Percentiles rank a stretch among this genome's conserved stretches.
phyloP scores from a whole-genome alignment of 2,888 invertebrate species.

The Dendrolimus pini region DNA sequence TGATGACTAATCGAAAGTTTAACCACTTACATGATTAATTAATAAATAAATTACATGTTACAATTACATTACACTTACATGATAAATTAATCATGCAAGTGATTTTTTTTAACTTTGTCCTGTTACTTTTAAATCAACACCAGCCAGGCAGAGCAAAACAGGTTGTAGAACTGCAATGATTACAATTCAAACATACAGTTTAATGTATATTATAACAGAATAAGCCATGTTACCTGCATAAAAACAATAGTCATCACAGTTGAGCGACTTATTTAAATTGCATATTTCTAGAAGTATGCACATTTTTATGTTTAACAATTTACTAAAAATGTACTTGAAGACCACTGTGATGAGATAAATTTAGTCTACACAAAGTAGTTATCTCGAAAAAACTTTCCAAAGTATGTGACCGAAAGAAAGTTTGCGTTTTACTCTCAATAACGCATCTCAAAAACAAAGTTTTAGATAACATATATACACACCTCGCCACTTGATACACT shows the following conservation, averaged over 20 bases:
- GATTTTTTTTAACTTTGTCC: too few relatives aligned
- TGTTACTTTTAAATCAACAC: too few relatives aligned
- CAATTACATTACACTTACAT: too few relatives aligned
- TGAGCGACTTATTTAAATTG: neutral
- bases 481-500: constrained; percentile 56
- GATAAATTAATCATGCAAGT: too few relatives aligned
- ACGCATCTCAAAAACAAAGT: neutral
- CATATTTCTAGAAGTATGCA: neutral
- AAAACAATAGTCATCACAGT: neutral
- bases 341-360: neutral
- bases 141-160: too few relatives aligned
- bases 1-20: too few relatives aligned
- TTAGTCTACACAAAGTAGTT: neutral
- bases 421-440: neutral
- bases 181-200: too few relatives aligned
- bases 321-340: neutral
- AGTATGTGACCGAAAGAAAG: neutral
- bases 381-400: neutral
- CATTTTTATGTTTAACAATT: too few relatives aligned
- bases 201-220: too few relatives aligned
- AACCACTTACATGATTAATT: too few relatives aligned
- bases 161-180: too few relatives aligned
- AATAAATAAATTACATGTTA: too few relatives aligned
- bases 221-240: neutral
- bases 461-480: constrained; percentile 10